phyloP scores from a whole-genome alignment of 2,113 vertebrate species.

The Microtus pennsylvanicus region DNA sequence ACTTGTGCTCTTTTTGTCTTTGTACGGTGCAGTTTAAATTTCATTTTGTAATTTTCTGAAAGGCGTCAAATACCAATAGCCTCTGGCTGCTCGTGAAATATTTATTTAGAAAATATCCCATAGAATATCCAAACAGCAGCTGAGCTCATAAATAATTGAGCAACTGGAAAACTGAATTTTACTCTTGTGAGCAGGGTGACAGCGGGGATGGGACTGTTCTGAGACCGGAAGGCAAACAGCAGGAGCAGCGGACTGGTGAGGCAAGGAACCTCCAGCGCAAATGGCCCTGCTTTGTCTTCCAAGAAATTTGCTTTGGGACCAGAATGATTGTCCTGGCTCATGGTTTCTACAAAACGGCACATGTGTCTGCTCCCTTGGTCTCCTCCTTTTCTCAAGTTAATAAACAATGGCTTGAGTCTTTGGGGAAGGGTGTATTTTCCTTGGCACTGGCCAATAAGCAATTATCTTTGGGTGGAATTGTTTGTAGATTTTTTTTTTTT shows the following conservation, averaged over 20 bases:
- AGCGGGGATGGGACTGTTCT: not conserved
- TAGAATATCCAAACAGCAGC: constrained; percentile 73
- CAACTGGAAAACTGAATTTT: constrained; percentile 65
- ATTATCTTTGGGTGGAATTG: constrained; percentile 1
- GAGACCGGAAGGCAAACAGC: not conserved
- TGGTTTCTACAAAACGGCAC: not conserved
- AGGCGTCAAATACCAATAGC: constrained; percentile 69
- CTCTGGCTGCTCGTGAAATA: constrained; percentile 76
- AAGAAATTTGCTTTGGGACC: not conserved
- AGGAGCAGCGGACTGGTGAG: not conserved
- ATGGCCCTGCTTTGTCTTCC: not conserved
- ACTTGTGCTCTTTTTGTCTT: constrained; percentile 25
- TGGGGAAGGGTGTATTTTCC: not conserved
- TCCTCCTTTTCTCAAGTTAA: not conserved
- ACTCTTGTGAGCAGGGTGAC: not conserved
- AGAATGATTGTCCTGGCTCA: not conserved
- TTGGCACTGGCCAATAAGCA: not conserved
- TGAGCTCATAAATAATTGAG: constrained; percentile 79
- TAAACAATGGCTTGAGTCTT: not conserved
- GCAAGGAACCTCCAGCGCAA: not conserved
- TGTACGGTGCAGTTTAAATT: constrained; percentile 49
- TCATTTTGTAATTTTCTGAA: constrained; percentile 69
- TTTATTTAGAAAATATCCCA: constrained; percentile 75
- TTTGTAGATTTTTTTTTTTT: not conserved
- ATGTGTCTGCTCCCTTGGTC: not conserved